phyloP scores from a whole-genome alignment of 2,113 vertebrate genomes.

The Grammomys surdaster region DNA sequence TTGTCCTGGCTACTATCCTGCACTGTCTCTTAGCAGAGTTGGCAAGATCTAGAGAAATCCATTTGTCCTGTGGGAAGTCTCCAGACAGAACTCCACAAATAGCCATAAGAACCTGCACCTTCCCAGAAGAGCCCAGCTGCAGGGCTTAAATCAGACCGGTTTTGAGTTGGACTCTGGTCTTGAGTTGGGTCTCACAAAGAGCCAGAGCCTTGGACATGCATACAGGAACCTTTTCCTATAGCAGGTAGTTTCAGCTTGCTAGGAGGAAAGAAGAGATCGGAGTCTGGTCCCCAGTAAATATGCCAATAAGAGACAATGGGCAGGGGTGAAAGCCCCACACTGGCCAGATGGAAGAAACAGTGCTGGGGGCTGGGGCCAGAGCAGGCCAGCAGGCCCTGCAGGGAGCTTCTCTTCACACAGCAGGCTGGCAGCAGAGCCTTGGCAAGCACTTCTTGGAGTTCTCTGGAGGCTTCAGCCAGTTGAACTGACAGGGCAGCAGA shows the following conservation, averaged over 20 bases:
- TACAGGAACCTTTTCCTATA: accelerated
- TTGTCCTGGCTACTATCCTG: background rate
- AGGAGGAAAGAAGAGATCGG: background rate
- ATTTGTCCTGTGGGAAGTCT: background rate
- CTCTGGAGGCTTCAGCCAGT: conserved; percentile 78
- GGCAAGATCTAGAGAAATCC: background rate
- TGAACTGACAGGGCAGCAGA: conserved; percentile 83
- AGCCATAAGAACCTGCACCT: background rate
- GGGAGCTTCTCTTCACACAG: background rate
- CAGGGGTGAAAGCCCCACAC: background rate
- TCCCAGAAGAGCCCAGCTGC: background rate
- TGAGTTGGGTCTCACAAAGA: background rate
- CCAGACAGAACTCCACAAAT: background rate
- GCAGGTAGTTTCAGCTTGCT: background rate
- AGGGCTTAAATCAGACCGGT: background rate
- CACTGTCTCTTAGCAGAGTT: background rate
- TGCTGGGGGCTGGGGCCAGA: background rate
- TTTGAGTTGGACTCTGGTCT: background rate
- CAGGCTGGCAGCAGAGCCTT: conserved; percentile 36
- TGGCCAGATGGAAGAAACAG: conserved; percentile 46
- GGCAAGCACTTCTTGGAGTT: conserved; percentile 69
- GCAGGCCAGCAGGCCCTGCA: background rate
- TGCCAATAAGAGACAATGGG: background rate
- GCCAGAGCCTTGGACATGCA: background rate
- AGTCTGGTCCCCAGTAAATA: background rate